Evolutionary conservation across 2,113 vertebrate species (phyloP), one percentile per base, ranked within the genome.

Genomic region (Semnornis frantzii): DNA sequence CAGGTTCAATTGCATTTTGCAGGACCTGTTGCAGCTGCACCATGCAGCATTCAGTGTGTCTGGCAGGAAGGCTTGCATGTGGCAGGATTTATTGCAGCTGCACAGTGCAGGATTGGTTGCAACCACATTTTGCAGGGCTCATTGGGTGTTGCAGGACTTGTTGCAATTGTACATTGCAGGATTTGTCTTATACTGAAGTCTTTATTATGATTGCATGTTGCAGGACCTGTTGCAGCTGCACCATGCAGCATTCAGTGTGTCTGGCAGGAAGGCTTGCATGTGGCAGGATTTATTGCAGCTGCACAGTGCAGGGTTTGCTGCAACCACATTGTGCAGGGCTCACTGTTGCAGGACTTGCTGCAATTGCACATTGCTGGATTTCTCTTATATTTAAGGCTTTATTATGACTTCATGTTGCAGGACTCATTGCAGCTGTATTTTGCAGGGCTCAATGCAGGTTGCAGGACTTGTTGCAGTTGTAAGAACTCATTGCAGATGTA

Each of bases 151-250:
- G 25, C 23, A 58, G 23, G 24, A 34, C 8, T 8, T 2, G 5
- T 3, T 6, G 18, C 23, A 2, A 11, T 7, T 11, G 11, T 37
- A 2, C 7, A 1, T 62, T 6, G 14, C 30, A 14, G 48, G 25
- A 9, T 4, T 8, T 13, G 6, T 5, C 12, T 30, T 6, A 1
- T 10, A 1, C n/a, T n/a, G n/a, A n/a, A n/a, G n/a, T n/a, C n/a
- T 31, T 12, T 5, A 12, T 37, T 37, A 37, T 37, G 9, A 37
- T 24, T 7, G 5, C 8, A 2, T 33, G 2, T 13, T 15, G 27
- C 18, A 59, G 57, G 31, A 12, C 3, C 20, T 2, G 0, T 28
- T 15, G 58, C 7, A 0, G 39, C 39, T 42, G 39, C 39, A 42
- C 39, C 10, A 12, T 14, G 13, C 39, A 42, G 39, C 11, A 42